Conservation (phyloP, 2,888 invertebrate genomes). For the Gasteruption jaculator region DNA sequence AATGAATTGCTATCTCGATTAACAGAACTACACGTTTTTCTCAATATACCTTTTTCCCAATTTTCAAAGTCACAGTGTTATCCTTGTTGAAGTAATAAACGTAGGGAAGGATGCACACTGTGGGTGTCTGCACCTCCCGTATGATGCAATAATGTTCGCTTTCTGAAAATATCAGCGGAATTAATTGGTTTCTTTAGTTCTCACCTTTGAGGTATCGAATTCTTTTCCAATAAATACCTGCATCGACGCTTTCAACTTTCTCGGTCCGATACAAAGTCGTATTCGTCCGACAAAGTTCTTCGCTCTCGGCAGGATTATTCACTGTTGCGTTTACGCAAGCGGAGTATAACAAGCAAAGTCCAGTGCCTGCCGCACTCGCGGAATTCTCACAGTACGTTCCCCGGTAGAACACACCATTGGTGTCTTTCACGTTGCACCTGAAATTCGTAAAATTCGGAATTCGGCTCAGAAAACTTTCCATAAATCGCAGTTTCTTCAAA, state of each 20-base stretch:
- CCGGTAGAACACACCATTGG: conserved; percentile 31
- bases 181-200: too few species aligned
- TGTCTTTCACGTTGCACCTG: conserved; percentile 32
- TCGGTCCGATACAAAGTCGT: conserved; percentile 24
- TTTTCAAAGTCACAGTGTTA: conserved; percentile 29
- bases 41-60: conserved; percentile 28
- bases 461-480: not conserved
- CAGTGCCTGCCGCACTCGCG: conserved; percentile 29
- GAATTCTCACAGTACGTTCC: conserved; percentile 38
- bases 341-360: conserved; percentile 32
- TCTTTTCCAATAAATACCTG: conserved; percentile 13
- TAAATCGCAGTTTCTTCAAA: conserved; percentile 1
- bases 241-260: conserved; percentile 24
- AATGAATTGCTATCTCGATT: too few species aligned
- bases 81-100: conserved; percentile 32
- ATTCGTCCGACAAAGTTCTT: conserved; percentile 27
- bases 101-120: conserved; percentile 30
- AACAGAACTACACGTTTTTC: too few species aligned
- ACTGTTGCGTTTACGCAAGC: conserved; percentile 35
- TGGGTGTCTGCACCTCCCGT: conserved; percentile 21
- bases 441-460: conserved; percentile 4
- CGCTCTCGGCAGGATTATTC: conserved; percentile 22
- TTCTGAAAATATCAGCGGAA: too few species aligned
- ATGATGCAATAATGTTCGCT: conserved; percentile 33
- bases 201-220: too few species aligned